A percentile compares a stretch with the other conserved stretches of the same genome.
Evolutionary conservation across 2,888 invertebrate genomes (phyloP).

Genomic region (Dynastes tityus): DNA sequence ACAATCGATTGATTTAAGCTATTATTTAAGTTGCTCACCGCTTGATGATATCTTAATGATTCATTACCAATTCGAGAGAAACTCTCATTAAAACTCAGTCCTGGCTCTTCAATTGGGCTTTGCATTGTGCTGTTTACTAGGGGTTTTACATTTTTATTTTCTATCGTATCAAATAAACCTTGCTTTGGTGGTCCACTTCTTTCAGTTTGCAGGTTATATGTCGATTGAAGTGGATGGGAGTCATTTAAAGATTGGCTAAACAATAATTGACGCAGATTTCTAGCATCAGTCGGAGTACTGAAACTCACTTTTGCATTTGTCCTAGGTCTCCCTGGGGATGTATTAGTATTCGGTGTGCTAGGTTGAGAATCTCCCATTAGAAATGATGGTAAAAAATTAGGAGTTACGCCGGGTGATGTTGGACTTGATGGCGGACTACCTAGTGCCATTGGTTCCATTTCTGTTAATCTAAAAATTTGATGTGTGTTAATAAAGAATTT

Average conservation of each 20-base stretch:
- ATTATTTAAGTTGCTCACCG: slow-evolving; percentile 58
- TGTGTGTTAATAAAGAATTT: no score
- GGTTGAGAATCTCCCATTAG: slow-evolving; percentile 82
- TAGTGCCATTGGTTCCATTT: slow-evolving; percentile 89
- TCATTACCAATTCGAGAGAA: slow-evolving; percentile 65
- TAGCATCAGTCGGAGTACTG: slow-evolving; percentile 59
- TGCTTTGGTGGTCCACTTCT: slow-evolving; percentile 81
- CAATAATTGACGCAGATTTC: slow-evolving; percentile 65
- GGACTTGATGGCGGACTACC: slow-evolving; percentile 86
- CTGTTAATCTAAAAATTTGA: background rate
- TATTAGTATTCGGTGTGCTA: slow-evolving; percentile 68
- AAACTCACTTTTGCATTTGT: slow-evolving; percentile 54
- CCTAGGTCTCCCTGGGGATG: slow-evolving; percentile 65
- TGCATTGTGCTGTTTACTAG: slow-evolving; percentile 64
- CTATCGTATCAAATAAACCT: slow-evolving; percentile 79
- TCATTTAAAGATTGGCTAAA: slow-evolving; percentile 64
- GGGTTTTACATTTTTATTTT: slow-evolving; percentile 61
- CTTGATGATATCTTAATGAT: slow-evolving; percentile 60
- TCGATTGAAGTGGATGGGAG: slow-evolving; percentile 62
- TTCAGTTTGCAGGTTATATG: slow-evolving; percentile 71
- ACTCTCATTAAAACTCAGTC: slow-evolving; percentile 60
- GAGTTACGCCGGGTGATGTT: slow-evolving; percentile 76
- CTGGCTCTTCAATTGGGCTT: slow-evolving; percentile 57
- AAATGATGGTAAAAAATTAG: slow-evolving; percentile 84
- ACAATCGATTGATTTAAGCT: slow-evolving; percentile 60